phyloP scores from a whole-genome alignment of 2,113 vertebrate genomes.

The Hemiprocne comata region DNA sequence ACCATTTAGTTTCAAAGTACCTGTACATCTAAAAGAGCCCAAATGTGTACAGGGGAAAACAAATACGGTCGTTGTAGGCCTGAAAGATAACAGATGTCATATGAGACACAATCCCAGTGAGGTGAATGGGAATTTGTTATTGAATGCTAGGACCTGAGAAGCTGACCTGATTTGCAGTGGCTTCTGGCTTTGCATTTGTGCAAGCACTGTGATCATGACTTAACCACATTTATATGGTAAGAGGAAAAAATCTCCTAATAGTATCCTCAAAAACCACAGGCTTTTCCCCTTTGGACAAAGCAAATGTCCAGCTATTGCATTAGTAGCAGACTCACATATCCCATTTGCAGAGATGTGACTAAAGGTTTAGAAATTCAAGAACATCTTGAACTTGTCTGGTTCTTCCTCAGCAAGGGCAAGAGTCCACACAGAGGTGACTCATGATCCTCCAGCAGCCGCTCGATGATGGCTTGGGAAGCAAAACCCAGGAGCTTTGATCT shows the following conservation, averaged over 20 bases:
- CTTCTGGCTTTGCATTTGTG: not conserved
- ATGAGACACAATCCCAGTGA: not conserved
- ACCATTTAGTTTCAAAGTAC: not conserved
- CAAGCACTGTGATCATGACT: not conserved
- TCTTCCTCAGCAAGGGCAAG: conserved; percentile 23
- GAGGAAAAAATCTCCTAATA: conserved; percentile 4
- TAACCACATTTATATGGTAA: not conserved
- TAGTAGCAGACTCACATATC: not conserved
- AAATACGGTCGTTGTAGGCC: not conserved
- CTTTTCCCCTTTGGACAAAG: not conserved
- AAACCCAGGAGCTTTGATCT: not conserved
- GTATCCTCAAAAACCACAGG: not conserved
- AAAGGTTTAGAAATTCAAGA: conserved; percentile 29
- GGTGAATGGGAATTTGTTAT: not conserved
- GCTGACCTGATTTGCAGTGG: not conserved
- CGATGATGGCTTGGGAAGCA: not conserved
- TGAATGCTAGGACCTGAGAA: not conserved
- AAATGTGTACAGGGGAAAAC: not conserved
- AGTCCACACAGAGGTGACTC: conserved; percentile 19
- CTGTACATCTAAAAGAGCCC: not conserved
- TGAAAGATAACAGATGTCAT: not conserved
- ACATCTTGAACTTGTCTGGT: conserved; percentile 45
- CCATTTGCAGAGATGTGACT: conserved; percentile 8
- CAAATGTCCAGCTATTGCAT: conserved; percentile 1
- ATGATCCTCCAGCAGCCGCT: not conserved